Evolutionary conservation across 2,888 invertebrate genomes (phyloP).

Genomic region (Plusia festucae): DNA sequence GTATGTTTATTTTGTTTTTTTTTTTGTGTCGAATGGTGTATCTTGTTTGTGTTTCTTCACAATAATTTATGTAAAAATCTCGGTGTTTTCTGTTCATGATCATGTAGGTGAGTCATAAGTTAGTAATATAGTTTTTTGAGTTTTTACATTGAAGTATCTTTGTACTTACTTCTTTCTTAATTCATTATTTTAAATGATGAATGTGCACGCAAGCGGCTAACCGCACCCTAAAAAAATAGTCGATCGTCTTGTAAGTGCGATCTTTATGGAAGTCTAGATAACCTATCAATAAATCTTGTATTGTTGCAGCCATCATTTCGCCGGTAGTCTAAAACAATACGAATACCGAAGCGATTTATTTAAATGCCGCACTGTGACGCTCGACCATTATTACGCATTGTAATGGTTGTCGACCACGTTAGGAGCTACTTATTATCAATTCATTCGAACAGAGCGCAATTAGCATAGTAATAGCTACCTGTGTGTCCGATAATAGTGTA

Average conservation of each 20-base stretch:
- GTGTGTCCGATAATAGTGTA: constrained; percentile 21
- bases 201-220: background rate
- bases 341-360: constrained; percentile 43
- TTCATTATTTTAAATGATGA: too few relatives aligned
- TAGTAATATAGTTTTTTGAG: too few relatives aligned
- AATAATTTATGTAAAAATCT: too few relatives aligned
- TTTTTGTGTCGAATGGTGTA: too few relatives aligned
- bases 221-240: background rate
- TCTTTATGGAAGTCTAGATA: constrained; percentile 26
- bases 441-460: constrained; percentile 33
- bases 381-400: constrained; percentile 38
- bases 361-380: constrained; percentile 33
- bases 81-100: too few relatives aligned
- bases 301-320: constrained; percentile 24
- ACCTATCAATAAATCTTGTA: constrained; percentile 23
- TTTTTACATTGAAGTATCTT: too few relatives aligned
- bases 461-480: constrained; percentile 35
- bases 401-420: constrained; percentile 35
- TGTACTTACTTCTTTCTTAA: too few relatives aligned
- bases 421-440: constrained; percentile 49
- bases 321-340: constrained; percentile 38
- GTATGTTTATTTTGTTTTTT: too few relatives aligned
- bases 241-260: constrained; percentile 3
- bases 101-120: too few relatives aligned
- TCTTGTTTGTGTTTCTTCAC: too few relatives aligned